phyloP scores from a whole-genome alignment of 2,113 vertebrate species.

The Oncorhynchus kisutch region DNA sequence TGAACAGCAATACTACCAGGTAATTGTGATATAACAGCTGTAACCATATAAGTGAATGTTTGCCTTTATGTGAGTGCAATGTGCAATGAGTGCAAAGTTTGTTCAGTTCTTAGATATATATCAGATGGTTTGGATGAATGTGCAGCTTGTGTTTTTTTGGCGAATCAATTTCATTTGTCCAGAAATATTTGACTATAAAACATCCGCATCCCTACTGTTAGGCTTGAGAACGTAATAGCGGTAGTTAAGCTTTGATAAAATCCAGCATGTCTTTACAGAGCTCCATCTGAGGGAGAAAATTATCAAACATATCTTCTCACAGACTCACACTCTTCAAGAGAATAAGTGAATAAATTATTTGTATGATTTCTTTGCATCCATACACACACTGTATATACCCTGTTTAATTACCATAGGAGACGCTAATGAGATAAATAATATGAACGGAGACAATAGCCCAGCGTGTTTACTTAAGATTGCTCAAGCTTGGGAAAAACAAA shows the following conservation, averaged over 20 bases:
- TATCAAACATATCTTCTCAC: slow-evolving; percentile 70
- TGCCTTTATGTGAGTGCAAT: slow-evolving; percentile 28
- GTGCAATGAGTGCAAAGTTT: neutral
- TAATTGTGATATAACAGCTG: neutral
- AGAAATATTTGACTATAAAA: slow-evolving; percentile 48
- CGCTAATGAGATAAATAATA: slow-evolving; percentile 66
- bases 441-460: slow-evolving; percentile 72
- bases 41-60: slow-evolving; percentile 17
- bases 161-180: slow-evolving; percentile 22
- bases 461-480: slow-evolving; percentile 72
- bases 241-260: slow-evolving; percentile 47
- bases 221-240: slow-evolving; percentile 38
- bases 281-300: slow-evolving; percentile 68
- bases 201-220: slow-evolving; percentile 41
- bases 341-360: slow-evolving; percentile 65
- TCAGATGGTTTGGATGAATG: neutral
- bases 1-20: slow-evolving; percentile 4
- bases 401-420: slow-evolving; percentile 70
- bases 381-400: slow-evolving; percentile 43
- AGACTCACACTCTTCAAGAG: slow-evolving; percentile 29
- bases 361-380: slow-evolving; percentile 52
- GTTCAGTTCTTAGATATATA: slow-evolving; percentile 27
- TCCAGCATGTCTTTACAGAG: slow-evolving; percentile 62
- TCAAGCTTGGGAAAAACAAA: slow-evolving; percentile 65
- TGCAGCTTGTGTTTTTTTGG: slow-evolving; percentile 31